Conservation (phyloP, 2,113 vertebrate genomes). For the Salvelinus namaycush region DNA sequence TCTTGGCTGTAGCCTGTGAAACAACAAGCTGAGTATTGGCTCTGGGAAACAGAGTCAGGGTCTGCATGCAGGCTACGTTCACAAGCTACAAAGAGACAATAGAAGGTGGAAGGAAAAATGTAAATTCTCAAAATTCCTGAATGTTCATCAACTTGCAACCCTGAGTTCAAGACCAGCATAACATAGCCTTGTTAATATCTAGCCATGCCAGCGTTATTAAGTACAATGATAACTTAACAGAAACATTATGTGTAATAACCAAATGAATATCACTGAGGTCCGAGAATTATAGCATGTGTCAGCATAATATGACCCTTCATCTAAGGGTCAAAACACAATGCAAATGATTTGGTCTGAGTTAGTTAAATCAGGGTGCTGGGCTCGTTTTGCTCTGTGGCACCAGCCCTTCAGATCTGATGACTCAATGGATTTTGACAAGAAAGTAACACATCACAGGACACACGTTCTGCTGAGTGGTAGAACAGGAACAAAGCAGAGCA, state of each 20-base stretch:
- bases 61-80: too few species aligned
- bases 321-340: background rate
- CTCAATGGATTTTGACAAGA: conserved; percentile 3
- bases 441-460: background rate
- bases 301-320: background rate
- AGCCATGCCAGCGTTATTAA: background rate
- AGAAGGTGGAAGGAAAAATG: too few species aligned
- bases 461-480: background rate
- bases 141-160: too few species aligned
- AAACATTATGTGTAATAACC: background rate
- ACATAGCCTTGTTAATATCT: too few species aligned
- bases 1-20: too few species aligned
- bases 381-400: background rate
- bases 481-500: too few species aligned
- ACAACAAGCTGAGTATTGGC: too few species aligned
- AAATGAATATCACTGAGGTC: background rate
- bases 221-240: background rate
- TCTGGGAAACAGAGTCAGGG: too few species aligned
- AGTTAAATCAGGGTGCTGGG: background rate
- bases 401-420: background rate
- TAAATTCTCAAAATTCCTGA: too few species aligned
- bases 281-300: background rate
- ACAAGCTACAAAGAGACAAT: too few species aligned
- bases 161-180: too few species aligned
- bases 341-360: background rate